A percentile compares a stretch with the other conserved stretches of the same genome.
Conservation (phyloP, 2,113 vertebrate genomes). For the Haemorhous mexicanus region DNA sequence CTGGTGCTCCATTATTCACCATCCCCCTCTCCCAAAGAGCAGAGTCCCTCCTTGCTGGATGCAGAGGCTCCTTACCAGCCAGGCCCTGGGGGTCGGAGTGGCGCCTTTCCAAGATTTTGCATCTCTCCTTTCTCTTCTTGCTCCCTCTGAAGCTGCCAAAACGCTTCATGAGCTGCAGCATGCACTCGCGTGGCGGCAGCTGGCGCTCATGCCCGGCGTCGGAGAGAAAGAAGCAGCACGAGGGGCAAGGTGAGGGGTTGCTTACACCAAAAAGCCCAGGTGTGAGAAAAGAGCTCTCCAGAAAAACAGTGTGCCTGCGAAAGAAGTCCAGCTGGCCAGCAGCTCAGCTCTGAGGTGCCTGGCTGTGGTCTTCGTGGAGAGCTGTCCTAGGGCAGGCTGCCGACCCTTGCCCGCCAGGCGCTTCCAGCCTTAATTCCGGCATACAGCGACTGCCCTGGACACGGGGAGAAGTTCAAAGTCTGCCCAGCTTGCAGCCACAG, state of each 20-base stretch:
- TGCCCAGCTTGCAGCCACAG: neutral
- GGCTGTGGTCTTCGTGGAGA: neutral
- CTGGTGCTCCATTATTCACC: neutral
- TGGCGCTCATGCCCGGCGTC: conserved; percentile 42
- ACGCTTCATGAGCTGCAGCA: conserved; percentile 86
- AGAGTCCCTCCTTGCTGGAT: fast-evolving
- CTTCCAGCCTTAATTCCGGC: neutral
- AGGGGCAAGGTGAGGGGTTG: neutral
- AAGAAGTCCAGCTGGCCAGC: neutral
- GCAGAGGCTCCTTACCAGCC: conserved; percentile 65
- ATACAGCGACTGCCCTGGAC: neutral
- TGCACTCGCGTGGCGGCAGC: neutral
- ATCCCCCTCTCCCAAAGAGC: neutral
- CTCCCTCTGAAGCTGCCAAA: conserved; percentile 90
- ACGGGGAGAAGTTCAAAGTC: conserved; percentile 6
- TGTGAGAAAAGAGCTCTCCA: neutral
- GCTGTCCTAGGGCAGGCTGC: neutral
- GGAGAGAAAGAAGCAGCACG: neutral
- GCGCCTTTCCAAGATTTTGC: conserved; percentile 72
- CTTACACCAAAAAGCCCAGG: neutral
- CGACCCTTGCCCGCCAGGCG: neutral
- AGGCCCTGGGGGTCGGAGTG: conserved; percentile 82
- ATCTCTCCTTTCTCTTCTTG: conserved; percentile 83
- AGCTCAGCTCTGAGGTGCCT: neutral
- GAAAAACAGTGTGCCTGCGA: neutral